Conservation (phyloP, 2,797 vertebrate species). For the Falco cherrug region DNA sequence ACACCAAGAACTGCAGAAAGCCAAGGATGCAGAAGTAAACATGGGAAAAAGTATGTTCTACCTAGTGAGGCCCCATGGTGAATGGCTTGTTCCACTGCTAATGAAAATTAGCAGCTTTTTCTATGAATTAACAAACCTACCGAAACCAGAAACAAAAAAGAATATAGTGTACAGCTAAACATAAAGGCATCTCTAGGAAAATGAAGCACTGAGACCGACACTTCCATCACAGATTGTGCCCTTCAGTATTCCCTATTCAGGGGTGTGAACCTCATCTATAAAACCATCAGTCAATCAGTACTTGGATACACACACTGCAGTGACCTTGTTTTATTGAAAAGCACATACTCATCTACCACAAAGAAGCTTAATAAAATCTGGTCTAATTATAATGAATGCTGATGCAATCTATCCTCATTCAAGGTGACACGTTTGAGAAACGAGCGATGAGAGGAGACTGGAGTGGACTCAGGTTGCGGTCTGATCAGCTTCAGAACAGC, state of each 20-base stretch:
- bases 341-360: neutral
- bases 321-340: neutral
- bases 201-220: neutral
- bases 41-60: neutral
- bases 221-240: neutral
- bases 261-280: neutral
- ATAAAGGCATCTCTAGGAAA: neutral
- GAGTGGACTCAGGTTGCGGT: neutral
- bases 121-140: neutral
- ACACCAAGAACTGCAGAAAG: neutral
- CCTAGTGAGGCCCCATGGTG: neutral
- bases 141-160: neutral
- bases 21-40: neutral
- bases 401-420: neutral
- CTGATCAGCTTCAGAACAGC: neutral
- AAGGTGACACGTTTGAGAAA: neutral
- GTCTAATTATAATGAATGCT: neutral
- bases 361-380: neutral
- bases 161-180: neutral
- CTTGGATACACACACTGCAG: neutral
- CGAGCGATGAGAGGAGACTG: fast-evolving
- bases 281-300: neutral
- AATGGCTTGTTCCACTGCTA: neutral
- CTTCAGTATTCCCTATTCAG: neutral
- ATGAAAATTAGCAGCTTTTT: neutral